Evolutionary conservation across 1,140 invertebrate species (phyloP).

Genomic region (Cyrtorhinus lividipennis): DNA sequence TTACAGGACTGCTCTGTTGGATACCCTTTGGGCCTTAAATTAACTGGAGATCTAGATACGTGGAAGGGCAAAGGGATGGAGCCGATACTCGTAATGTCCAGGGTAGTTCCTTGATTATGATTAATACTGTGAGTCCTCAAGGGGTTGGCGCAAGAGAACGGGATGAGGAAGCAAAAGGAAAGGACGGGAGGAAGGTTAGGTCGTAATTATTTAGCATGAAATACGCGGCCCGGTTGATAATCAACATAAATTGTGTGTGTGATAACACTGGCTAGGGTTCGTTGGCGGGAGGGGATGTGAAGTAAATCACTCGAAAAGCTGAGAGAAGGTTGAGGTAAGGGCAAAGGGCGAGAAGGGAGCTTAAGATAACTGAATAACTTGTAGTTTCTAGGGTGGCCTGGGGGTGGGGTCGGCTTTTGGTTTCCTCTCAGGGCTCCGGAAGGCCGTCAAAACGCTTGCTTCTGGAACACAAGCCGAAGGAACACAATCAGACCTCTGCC

Average conservation of each 20-base stretch:
- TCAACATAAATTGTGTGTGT: slow-evolving; percentile 21
- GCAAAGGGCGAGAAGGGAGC: neutral
- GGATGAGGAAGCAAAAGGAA: neutral
- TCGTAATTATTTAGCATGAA: slow-evolving; percentile 20
- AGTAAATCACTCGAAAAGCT: slow-evolving; percentile 14
- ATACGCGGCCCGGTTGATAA: slow-evolving; percentile 19
- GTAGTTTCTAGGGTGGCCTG: neutral
- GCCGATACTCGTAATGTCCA: neutral
- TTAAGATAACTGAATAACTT: slow-evolving; percentile 18
- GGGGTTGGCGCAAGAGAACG: neutral
- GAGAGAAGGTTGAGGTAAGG: neutral
- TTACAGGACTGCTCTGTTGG: no score
- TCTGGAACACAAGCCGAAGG: neutral
- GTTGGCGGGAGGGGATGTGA: neutral
- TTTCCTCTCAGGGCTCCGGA: neutral
- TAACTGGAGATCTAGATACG: neutral
- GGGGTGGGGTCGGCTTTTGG: neutral
- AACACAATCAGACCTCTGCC: neutral
- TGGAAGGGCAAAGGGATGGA: neutral
- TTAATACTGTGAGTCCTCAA: neutral
- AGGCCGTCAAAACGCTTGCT: neutral
- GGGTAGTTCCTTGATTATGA: slow-evolving; percentile 8
- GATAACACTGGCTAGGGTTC: neutral
- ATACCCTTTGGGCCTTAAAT: neutral
- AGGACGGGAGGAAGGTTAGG: neutral